Percentiles rank a stretch among this genome's conserved stretches.
phyloP scores from a whole-genome alignment of 2,113 vertebrate species.

The Oceanites oceanicus region DNA sequence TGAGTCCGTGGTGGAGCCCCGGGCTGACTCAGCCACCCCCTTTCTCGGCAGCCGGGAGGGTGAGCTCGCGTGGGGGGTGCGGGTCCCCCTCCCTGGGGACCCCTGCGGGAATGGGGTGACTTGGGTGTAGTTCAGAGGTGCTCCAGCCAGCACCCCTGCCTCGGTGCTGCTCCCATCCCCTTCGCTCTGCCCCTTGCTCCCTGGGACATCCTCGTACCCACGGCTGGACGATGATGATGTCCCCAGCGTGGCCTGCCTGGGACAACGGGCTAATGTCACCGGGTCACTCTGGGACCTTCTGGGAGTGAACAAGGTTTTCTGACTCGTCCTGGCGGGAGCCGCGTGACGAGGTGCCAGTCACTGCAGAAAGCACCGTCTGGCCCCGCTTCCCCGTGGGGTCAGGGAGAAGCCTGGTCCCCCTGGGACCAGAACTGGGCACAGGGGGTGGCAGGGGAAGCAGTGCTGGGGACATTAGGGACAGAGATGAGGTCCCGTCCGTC shows the following conservation, averaged over 20 bases:
- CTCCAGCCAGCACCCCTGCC: neutral
- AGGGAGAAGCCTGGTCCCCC: accelerated
- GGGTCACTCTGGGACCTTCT: neutral
- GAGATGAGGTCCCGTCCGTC: accelerated
- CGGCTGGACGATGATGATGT: accelerated
- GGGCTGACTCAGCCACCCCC: neutral
- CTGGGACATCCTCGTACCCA: accelerated
- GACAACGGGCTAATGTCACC: neutral
- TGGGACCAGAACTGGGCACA: accelerated
- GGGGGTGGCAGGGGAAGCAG: too few species aligned
- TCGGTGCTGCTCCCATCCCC: accelerated
- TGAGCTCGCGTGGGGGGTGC: accelerated
- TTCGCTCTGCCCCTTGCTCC: neutral
- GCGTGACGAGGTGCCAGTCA: neutral
- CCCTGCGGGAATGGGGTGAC: accelerated
- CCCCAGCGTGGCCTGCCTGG: accelerated
- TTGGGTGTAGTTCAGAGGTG: accelerated
- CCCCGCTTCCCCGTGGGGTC: accelerated
- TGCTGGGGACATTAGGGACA: neutral
- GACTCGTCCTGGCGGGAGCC: accelerated
- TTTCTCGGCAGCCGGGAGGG: neutral
- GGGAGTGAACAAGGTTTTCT: neutral
- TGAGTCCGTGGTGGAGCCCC: neutral
- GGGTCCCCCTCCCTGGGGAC: accelerated
- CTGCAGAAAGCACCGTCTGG: neutral